Evolutionary conservation across 2,797 vertebrate species (phyloP), one percentile per base, ranked within the genome.

Genomic region (Betta splendens): DNA sequence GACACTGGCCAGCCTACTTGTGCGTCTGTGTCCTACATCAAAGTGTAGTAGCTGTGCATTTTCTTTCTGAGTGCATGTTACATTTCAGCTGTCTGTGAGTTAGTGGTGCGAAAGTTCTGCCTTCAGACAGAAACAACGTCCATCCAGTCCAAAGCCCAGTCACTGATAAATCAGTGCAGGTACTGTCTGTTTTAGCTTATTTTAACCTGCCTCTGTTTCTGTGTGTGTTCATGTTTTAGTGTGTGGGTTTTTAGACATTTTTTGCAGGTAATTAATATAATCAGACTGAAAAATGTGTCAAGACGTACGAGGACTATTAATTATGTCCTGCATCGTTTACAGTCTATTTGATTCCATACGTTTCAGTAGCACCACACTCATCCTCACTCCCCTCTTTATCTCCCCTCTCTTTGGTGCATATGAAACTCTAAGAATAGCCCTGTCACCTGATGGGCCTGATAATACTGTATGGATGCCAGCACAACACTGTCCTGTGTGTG

Each of bases 391-490:
- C 29, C 58, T 37, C 54, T 35, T 32, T 40, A 22, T 22, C 39
- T 16, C 49, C 42, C 45, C 44, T 36, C 44, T 46, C 64, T 61
- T 61, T 77, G 63, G 69, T 74, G 72, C 69, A 51, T 80, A 83
- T 84, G 80, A 87, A 86, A 85, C 76, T 85, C 89, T 87, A 91
- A 91, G 84, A 92, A 91, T 91, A 92, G 88, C 75, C 31, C 48
- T 79, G 84, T 88, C 86, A 86, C 83, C 69, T 89, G 88, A 91
- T 89, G 84, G 71, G 50, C 43, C 79, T 80, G 87, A 91, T 88
- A 88, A 84, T 60, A 59, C 54, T 59, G 64, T 88, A 87, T 86
- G 84, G 80, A 89, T 85, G 84, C 70, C 82, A 82, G 74, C 57
- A 70, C 64, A 66, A 35, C 50, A 35, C 61, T 62, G 68, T 48